These are phyloP conservation scores for Danaus plexippus DNA, from an alignment of 1,140 invertebrate genomes.

Conservation along the genomic window DNA sequence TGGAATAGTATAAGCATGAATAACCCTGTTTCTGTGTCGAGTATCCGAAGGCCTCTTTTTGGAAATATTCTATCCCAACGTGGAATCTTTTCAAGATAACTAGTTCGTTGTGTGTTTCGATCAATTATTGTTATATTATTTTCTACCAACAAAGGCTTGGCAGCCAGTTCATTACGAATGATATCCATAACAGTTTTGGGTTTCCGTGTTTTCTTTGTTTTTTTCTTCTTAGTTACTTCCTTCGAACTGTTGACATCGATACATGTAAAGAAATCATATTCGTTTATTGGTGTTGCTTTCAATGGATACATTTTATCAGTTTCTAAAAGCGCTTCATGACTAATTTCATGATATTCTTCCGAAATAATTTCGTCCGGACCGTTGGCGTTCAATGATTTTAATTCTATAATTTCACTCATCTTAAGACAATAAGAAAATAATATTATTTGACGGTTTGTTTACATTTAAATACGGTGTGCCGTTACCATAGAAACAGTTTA, in stretches of 20 bases:
- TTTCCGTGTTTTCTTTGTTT: conserved; percentile 29
- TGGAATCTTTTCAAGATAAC: conserved; percentile 23
- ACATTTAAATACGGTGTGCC: background rate
- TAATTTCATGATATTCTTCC: conserved; percentile 56
- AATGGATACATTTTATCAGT: conserved; percentile 17
- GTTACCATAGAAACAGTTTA: conserved; percentile 12
- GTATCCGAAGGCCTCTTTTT: conserved; percentile 1
- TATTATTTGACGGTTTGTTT: background rate
- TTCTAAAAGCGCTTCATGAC: conserved; percentile 22
- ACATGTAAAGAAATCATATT: conserved; percentile 47
- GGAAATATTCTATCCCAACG: conserved; percentile 15
- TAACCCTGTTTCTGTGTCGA: conserved; percentile 34
- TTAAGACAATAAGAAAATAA: conserved; percentile 3
- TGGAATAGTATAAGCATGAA: conserved; percentile 7
- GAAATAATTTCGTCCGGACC: conserved; percentile 32
- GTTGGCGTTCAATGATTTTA: conserved; percentile 26
- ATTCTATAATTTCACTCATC: conserved; percentile 46
- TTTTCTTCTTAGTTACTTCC: conserved; percentile 31
- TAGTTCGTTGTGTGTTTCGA: conserved; percentile 17
- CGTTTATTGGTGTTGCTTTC: conserved; percentile 20
- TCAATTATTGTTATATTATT: conserved; percentile 33
- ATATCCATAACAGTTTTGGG: conserved; percentile 39
- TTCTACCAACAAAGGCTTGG: conserved; percentile 26
- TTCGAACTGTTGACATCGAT: conserved; percentile 31
- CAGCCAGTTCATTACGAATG: conserved; percentile 41